Percentiles rank a stretch among this genome's conserved stretches.
phyloP scores from a whole-genome alignment of 2,888 invertebrate genomes.

The Catocala sponsa region DNA sequence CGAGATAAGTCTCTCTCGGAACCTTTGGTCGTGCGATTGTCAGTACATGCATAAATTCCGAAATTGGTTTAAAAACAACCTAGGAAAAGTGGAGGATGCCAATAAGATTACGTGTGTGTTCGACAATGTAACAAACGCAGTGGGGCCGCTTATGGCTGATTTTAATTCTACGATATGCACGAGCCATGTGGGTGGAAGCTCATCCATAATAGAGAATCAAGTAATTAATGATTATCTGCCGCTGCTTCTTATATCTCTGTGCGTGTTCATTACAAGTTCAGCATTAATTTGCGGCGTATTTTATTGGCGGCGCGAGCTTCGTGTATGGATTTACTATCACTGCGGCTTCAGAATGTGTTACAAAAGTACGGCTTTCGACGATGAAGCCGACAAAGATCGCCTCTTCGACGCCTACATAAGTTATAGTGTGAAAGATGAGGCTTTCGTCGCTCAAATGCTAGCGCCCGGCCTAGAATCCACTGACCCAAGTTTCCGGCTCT shows the following conservation, averaged over 20 bases:
- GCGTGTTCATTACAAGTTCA: conserved; percentile 92
- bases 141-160: conserved; percentile 92
- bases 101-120: conserved; percentile 92
- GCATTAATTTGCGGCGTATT: conserved; percentile 93
- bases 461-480: conserved; percentile 95
- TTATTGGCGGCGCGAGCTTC: conserved; percentile 93
- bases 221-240: conserved; percentile 95
- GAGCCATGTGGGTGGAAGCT: conserved; percentile 91
- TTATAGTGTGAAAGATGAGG: conserved; percentile 97
- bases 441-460: conserved; percentile 96
- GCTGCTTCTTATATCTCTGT: conserved; percentile 92
- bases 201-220: conserved; percentile 91
- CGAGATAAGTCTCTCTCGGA: conserved; percentile 94
- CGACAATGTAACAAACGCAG: conserved; percentile 91
- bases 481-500: conserved; percentile 94
- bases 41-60: conserved; percentile 93
- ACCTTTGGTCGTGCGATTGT: conserved; percentile 97
- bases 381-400: conserved; percentile 94
- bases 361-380: conserved; percentile 93
- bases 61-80: conserved; percentile 93
- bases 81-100: conserved; percentile 94
- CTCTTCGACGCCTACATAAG: conserved; percentile 98
- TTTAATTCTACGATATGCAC: conserved; percentile 94
- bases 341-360: conserved; percentile 96
- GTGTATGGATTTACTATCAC: conserved; percentile 95